Conservation (phyloP, 2,113 vertebrate species). For the Bufo bufo region DNA sequence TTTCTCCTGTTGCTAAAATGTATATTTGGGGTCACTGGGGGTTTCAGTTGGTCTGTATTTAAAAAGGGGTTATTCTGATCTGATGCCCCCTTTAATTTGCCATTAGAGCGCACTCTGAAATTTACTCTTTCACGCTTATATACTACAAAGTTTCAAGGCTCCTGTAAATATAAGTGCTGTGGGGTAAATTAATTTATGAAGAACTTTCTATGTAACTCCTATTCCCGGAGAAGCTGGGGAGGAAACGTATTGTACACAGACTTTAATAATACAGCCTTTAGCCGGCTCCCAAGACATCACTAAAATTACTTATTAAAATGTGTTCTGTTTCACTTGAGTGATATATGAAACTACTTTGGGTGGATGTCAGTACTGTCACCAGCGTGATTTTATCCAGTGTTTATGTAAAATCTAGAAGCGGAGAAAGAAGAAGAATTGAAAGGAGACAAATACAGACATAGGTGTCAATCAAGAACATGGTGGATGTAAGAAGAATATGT, state of each 20-base stretch:
- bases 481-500: conserved; percentile 2
- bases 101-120: neutral
- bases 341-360: conserved; percentile 4
- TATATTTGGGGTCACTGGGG: neutral
- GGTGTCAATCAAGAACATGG: neutral
- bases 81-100: too few relatives aligned
- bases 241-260: neutral
- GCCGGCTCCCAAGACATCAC: neutral
- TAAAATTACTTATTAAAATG: conserved; percentile 20
- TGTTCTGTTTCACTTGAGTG: neutral
- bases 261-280: neutral
- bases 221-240: neutral
- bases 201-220: neutral
- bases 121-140: neutral
- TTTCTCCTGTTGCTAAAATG: neutral
- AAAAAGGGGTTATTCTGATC: too few relatives aligned
- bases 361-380: neutral
- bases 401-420: neutral
- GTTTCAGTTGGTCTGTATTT: too few relatives aligned
- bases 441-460: neutral
- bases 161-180: neutral
- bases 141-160: neutral
- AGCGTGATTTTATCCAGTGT: neutral
- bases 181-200: neutral
- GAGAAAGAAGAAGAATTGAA: neutral